Evolutionary conservation across 2,888 invertebrate genomes (phyloP).

Genomic region (Margaritifera margaritifera): DNA sequence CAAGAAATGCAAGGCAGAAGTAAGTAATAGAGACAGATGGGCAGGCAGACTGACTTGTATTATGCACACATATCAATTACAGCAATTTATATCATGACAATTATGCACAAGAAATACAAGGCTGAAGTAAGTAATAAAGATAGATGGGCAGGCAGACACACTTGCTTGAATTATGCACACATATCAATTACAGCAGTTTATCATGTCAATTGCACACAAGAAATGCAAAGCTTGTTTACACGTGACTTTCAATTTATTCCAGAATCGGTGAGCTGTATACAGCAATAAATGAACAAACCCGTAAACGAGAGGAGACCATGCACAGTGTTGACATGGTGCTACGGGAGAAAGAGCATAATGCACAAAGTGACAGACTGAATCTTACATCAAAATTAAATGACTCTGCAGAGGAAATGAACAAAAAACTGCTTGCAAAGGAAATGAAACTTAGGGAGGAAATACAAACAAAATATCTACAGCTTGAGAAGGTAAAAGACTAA

Average conservation of each 20-base stretch:
- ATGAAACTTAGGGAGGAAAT: constrained; percentile 69
- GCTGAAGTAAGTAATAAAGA: too few species aligned
- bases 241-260: constrained; percentile 7
- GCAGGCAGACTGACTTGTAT: too few species aligned
- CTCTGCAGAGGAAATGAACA: constrained; percentile 68
- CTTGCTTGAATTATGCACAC: too few species aligned
- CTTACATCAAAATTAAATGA: constrained; percentile 65
- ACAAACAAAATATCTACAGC: constrained; percentile 62
- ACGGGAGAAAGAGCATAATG: constrained; percentile 65
- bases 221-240: background rate
- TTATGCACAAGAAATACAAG: too few species aligned
- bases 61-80: too few species aligned
- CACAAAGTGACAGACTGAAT: constrained; percentile 64
- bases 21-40: too few species aligned
- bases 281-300: constrained; percentile 59
- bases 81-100: too few species aligned
- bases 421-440: constrained; percentile 66
- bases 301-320: constrained; percentile 68
- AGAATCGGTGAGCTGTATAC: constrained; percentile 57
- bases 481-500: constrained; percentile 61
- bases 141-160: too few species aligned
- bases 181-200: too few species aligned
- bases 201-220: background rate
- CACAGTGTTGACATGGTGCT: constrained; percentile 66
- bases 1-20: background rate